phyloP scores from a whole-genome alignment of 2,113 vertebrate genomes.

The Hydropotes inermis region DNA sequence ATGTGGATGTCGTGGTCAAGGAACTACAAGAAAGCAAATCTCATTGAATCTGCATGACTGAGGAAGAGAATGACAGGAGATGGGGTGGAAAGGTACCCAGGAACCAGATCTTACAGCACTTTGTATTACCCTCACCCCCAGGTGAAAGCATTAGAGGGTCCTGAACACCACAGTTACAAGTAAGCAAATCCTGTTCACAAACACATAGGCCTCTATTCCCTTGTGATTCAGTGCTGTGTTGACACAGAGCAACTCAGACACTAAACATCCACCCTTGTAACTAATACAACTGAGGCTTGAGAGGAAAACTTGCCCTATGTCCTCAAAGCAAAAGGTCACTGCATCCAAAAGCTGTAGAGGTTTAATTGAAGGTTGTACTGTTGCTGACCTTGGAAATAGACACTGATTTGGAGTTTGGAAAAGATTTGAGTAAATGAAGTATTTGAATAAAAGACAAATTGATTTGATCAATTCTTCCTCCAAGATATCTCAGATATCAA shows the following conservation, averaged over 20 bases:
- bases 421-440: background rate
- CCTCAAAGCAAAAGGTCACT: background rate
- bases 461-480: background rate
- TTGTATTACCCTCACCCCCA: background rate
- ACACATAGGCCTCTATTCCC: background rate
- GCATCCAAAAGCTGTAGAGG: background rate
- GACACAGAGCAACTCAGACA: background rate
- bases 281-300: background rate
- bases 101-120: background rate
- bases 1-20: background rate
- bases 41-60: background rate
- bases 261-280: background rate
- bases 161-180: background rate
- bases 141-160: background rate
- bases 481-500: background rate
- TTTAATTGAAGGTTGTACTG: background rate
- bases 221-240: background rate
- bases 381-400: background rate
- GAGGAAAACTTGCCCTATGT: background rate
- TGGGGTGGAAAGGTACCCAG: background rate
- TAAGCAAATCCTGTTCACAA: background rate
- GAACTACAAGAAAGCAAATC: background rate
- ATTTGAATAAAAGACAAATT: background rate
- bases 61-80: background rate
- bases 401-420: background rate